Conservation (phyloP, 2,888 invertebrate species). For the Xestia xanthographa region DNA sequence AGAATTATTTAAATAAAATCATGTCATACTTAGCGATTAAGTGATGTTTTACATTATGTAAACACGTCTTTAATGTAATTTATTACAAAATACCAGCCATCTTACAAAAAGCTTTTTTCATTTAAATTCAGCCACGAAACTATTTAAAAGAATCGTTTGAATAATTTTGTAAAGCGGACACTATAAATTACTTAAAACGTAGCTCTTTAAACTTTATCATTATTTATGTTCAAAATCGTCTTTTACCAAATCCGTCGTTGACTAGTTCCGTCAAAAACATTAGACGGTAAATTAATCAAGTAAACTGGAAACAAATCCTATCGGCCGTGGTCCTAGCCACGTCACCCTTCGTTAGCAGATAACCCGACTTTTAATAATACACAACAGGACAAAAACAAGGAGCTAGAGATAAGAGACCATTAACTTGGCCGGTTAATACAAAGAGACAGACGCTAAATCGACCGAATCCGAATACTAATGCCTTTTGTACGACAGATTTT, state of each 20-base stretch:
- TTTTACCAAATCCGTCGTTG: slow-evolving; percentile 30
- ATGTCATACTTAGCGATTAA: slow-evolving; percentile 43
- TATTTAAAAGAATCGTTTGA: slow-evolving; percentile 25
- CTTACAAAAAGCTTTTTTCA: slow-evolving; percentile 16
- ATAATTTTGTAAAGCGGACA: slow-evolving; percentile 24
- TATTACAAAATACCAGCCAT: slow-evolving; percentile 23
- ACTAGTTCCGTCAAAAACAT: slow-evolving; percentile 63
- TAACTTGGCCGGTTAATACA: slow-evolving; percentile 85
- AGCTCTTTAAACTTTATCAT: slow-evolving; percentile 51
- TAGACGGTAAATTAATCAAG: slow-evolving; percentile 72
- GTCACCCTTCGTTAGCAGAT: slow-evolving; percentile 80
- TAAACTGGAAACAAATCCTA: slow-evolving; percentile 67
- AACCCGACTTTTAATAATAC: slow-evolving; percentile 83
- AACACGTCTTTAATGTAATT: slow-evolving; percentile 31
- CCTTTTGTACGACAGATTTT: slow-evolving; percentile 58
- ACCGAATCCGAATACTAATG: slow-evolving; percentile 71
- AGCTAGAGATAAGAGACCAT: slow-evolving; percentile 83
- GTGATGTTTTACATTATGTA: slow-evolving; percentile 43
- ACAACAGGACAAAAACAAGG: slow-evolving; percentile 82
- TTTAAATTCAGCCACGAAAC: slow-evolving; percentile 17
- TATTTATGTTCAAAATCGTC: slow-evolving; percentile 48
- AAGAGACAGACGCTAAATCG: slow-evolving; percentile 82
- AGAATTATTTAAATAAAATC: slow-evolving; percentile 44
- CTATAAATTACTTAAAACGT: slow-evolving; percentile 40
- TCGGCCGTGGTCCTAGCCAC: slow-evolving; percentile 67